These are phyloP conservation scores for Temnothorax rugatulus DNA, from an alignment of 2,888 invertebrate species.

Conservation along the genomic window DNA sequence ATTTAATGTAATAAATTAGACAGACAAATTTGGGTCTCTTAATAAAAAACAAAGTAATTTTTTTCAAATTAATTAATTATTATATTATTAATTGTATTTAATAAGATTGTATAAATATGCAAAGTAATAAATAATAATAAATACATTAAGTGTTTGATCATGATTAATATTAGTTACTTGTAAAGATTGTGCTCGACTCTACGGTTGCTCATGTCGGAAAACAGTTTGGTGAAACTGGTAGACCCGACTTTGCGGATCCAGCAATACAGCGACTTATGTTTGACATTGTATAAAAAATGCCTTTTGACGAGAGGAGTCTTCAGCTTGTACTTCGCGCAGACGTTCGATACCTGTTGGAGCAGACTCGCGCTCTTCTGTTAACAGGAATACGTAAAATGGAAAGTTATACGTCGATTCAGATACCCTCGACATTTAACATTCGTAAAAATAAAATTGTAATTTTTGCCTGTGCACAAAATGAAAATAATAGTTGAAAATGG, in stretches of 20 bases:
- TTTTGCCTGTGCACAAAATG: neutral
- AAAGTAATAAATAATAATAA: neutral
- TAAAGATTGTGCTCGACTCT: conserved; percentile 76
- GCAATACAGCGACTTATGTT: conserved; percentile 81
- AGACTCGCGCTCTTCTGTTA: conserved; percentile 68
- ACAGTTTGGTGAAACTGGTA: conserved; percentile 84
- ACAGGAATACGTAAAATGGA: neutral
- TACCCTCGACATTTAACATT: neutral
- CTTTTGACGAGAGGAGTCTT: conserved; percentile 74
- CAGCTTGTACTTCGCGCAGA: conserved; percentile 80
- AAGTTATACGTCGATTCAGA: neutral
- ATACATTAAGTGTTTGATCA: neutral
- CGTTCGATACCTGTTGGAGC: conserved; percentile 74
- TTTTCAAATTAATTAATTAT: neutral
- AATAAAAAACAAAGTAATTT: conserved; percentile 41
- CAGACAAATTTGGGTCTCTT: neutral
- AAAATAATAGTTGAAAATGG: neutral
- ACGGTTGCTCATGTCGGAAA: conserved; percentile 80
- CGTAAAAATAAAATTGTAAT: neutral
- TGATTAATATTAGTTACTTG: conserved; percentile 74
- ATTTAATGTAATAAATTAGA: neutral
- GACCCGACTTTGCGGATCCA: conserved; percentile 85
- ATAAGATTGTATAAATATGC: conserved; percentile 24
- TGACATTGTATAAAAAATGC: conserved; percentile 80
- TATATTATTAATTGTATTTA: conserved; percentile 33